Evolutionary conservation across 2,113 vertebrate genomes (phyloP).

Genomic region (Vulpes lagopus): DNA sequence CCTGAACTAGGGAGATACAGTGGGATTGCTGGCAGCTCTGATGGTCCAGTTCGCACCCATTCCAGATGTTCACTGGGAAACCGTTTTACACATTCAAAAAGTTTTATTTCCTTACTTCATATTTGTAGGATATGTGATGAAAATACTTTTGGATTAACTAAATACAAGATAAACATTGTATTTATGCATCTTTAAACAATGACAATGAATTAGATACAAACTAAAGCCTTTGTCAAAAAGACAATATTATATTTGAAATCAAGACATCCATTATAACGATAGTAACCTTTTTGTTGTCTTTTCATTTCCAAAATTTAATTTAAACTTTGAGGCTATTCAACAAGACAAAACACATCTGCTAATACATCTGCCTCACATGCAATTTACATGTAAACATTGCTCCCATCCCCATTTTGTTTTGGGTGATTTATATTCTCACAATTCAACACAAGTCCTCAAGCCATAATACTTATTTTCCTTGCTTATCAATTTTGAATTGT

Average conservation of each 20-base stretch:
- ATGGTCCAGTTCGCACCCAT: fast-evolving
- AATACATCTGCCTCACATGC: constrained; percentile 6
- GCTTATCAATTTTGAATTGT: not conserved
- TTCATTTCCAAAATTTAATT: constrained; percentile 5
- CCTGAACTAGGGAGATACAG: not conserved
- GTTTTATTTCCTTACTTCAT: not conserved
- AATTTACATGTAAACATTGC: constrained; percentile 46
- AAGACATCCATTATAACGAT: not conserved
- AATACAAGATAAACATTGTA: not conserved
- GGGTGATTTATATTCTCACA: constrained; percentile 27
- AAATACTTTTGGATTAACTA: constrained; percentile 8
- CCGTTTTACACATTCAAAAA: not conserved
- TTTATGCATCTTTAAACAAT: constrained; percentile 36
- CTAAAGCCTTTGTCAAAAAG: not conserved
- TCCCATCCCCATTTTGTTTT: not conserved
- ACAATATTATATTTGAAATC: constrained; percentile 11
- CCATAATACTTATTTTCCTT: not conserved
- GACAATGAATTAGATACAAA: not conserved
- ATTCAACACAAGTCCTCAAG: not conserved
- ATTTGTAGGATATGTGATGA: not conserved
- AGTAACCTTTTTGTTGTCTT: not conserved
- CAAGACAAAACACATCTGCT: constrained; percentile 53
- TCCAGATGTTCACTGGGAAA: not conserved
- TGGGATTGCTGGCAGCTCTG: fast-evolving
- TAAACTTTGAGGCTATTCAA: not conserved